Base-by-base conservation (phyloP, 2,113 vertebrate species). In the Recurvirostra avosetta region DNA sequence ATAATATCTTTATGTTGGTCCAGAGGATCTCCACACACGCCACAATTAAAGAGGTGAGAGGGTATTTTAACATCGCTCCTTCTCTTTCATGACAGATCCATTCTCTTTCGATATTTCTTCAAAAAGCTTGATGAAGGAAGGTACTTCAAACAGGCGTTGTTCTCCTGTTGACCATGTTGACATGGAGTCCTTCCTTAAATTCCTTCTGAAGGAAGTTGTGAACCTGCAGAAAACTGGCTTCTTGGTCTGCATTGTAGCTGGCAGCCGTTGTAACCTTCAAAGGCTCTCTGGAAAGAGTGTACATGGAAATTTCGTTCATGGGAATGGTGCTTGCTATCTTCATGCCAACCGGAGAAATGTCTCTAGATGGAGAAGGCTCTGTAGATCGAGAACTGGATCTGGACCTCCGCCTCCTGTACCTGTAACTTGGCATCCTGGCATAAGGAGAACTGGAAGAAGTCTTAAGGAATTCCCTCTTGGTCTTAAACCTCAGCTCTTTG, bases 151-250 rank as follows among this genome's bases (percentile, higher is more conserved):
- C 99, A 0, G 99, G 99, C 0, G 99, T 99, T 3, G 99, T 99
- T 97, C 99, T 98, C 97, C 99, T 98, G 97, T 99, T 99, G 86
- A 99, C 98, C 98, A 98, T 97, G 93, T 98, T 98, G 91, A 98
- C 94, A 2, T 97, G 97, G 91, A 98, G 96, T 49, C 98, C 98
- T 66, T 99, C 99, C 94, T 99, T 99, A 83, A 99, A 98, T 81
- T 99, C 99, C 81, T 99, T 99, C 95, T 99, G 98, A 90, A 99
- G 99, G 98, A 99, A 99, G 98, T 99, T 99, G 92, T 99, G 99
- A 77, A 99, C 98, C 98, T 99, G 99, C 87, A 99, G 98, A 91
- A 99, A 99, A 80, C 99, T 98, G 8, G 98, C 98, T 13, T 99
- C 99, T 41, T 99, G 99, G 83, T 99, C 99, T 1, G 99, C 99